Evolutionary conservation across 64 coral and sea anemone genomes (phyloP).

Genomic region (Porites australiensis): DNA sequence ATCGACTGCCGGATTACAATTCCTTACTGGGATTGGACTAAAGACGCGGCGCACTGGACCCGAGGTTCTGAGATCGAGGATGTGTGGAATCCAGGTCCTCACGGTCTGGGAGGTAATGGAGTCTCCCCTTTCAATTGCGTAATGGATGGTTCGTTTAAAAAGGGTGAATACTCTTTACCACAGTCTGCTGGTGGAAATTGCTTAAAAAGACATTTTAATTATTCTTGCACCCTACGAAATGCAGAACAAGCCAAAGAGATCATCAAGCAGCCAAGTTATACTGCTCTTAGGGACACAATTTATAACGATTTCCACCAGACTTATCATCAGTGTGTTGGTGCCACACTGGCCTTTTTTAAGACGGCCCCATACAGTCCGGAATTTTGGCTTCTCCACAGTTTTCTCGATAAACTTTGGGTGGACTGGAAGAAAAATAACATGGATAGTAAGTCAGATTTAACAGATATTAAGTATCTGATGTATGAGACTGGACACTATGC

Average conservation of each 20-base stretch:
- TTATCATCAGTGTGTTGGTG: conserved; percentile 73
- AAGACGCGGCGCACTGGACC: conserved; percentile 29
- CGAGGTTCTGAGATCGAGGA: conserved; percentile 21
- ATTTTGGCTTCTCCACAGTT: conserved; percentile 73
- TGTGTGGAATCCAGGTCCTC: conserved; percentile 72
- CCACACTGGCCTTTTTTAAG: conserved; percentile 34
- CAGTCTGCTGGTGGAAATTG: conserved; percentile 61
- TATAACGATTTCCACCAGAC: conserved; percentile 55
- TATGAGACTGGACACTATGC: conserved; percentile 24
- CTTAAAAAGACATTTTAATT: conserved; percentile 69
- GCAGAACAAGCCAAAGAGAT: not conserved
- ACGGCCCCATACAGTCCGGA: conserved; percentile 60
- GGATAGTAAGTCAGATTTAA: conserved; percentile 26
- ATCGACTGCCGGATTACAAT: conserved; percentile 83
- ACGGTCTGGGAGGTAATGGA: conserved; percentile 83
- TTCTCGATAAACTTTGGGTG: conserved; percentile 85
- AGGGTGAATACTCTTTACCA: conserved; percentile 48
- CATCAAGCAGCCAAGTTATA: not conserved
- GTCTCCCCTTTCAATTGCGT: conserved; percentile 40
- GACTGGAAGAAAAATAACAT: conserved; percentile 52
- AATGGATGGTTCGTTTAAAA: conserved; percentile 51
- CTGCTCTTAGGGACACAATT: conserved; percentile 51
- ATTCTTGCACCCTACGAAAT: conserved; percentile 44
- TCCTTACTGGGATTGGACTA: conserved; percentile 82
- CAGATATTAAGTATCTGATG: conserved; percentile 41